Conservation (phyloP, 2,797 vertebrate genomes). For the Pseudotriccus pelzelni region DNA sequence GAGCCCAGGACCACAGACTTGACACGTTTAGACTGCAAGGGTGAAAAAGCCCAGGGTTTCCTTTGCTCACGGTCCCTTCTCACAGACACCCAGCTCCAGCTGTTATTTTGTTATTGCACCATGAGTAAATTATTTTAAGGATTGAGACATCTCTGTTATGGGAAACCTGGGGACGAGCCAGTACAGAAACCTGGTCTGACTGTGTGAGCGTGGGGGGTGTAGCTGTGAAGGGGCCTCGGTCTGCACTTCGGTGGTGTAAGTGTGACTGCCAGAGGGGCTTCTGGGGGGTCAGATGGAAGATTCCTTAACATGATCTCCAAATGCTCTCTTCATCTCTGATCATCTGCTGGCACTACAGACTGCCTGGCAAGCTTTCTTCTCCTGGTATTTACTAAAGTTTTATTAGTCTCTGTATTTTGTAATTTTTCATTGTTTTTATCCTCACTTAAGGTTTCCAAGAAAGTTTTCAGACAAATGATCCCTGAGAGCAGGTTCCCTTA, state of each 20-base stretch:
- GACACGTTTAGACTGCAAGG: not conserved
- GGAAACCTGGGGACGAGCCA: not conserved
- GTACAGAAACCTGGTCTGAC: not conserved
- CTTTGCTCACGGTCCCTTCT: not conserved
- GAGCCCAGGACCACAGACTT: not conserved
- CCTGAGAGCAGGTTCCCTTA: not conserved
- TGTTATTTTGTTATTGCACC: not conserved
- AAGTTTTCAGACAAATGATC: not conserved
- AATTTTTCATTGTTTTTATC: not conserved
- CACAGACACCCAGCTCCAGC: not conserved
- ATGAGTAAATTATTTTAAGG: not conserved
- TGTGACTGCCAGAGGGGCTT: not conserved
- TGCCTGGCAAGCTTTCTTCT: not conserved
- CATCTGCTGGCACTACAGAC: not conserved
- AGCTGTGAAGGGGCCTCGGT: not conserved
- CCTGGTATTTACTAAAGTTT: not conserved
- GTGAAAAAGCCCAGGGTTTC: not conserved
- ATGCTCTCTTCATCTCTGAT: not conserved
- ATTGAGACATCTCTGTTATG: not conserved
- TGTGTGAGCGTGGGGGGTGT: not conserved
- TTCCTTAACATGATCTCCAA: fast-evolving
- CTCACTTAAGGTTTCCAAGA: not conserved
- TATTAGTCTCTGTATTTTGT: not conserved
- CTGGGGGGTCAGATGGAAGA: not conserved
- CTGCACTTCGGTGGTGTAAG: not conserved